Base-by-base conservation (phyloP, 2,797 vertebrate genomes). In the Halcyon badia region DNA sequence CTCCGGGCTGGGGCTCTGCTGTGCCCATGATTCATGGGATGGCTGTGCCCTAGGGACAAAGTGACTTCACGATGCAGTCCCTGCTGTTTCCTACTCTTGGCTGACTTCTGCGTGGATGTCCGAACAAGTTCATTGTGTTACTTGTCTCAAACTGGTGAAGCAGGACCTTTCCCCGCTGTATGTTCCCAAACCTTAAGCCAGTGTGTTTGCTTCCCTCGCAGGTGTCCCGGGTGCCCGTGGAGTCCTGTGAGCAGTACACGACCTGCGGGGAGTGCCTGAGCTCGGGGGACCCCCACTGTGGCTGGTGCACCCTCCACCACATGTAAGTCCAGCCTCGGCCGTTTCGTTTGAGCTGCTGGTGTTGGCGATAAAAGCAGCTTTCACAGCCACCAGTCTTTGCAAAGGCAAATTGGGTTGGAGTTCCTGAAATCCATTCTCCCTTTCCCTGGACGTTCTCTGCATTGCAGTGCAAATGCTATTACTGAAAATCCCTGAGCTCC, bases 301-400 rank as follows among this genome's bases (percentile, higher is more conserved):
- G 99, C 96, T 99, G 99, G 99, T 99, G 99, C 96, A 98, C 99
- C n/a, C 99, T 99, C 60, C 99, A 99, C 92, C 99, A 99, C 97
- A 99, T 99, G 99, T 99, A 97, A 99, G 99, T 99, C 68, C 73
- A 58, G 46, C 87, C 56, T 18, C 1, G 44, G 60, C 49, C 1
- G 0, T 22, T 20, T 2, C 8, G 1, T 30, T 49, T 11, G 26
- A 31, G 31, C 46, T 54, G 56, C 46, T 28, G 61, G n/a, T 51
- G 64, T 33, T 1, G 51, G 39, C 6, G 70, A 12, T 5, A 6
- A 31, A 33, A 85, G 60, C 85, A 37, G 58, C 61, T 78, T 39
- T 14, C 79, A 16, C 12, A 71, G 42, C 60, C 57, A 20, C 73
- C 51, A 2, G 3, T 26, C 54, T 35, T 42, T 42, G 52, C 26